Base-by-base conservation (phyloP, 2,888 invertebrate genomes). In the Torymus texanus region DNA sequence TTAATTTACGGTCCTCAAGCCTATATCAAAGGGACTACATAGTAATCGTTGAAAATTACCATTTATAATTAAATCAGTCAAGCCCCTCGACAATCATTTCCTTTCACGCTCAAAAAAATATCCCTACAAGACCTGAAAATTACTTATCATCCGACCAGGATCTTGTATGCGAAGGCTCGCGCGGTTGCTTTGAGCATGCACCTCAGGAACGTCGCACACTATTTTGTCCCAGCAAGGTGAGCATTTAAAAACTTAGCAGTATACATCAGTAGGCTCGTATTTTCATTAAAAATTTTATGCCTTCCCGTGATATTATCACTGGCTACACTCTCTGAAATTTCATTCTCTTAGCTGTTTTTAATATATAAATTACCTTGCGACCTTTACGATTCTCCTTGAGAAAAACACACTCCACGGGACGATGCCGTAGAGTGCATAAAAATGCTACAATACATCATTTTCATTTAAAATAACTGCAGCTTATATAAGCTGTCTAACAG, bases 61-160 rank as follows among this genome's bases (percentile, higher is more conserved):
- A 24, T 71, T 73, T 63, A 73, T 73, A 73, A 73, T 73, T 73
- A 63, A 73, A 73, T 63, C 63, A 73, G 73, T 18, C 63, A 63
- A 41, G 70, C 58, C 29, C 18, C 58, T 70, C 70, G 51, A 63
- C 12, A 56, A 63, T 53, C 53, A 18, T 41, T 73, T 73, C 56
- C 63, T 63, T 41, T 56, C 13, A n/a, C 41, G 63, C 73, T 53
- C 63, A 18, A 73, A 73, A 73, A 63, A 56, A 29, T 29, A 29
- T 41, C 50, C 53, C 29, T 12, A 12, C 24, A 71, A 61, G 61
- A 71, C 14, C 61, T n/a, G 71, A 21, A 71, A 71, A 71, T 72
- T 51, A 24, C 62, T 72, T 51, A 72, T 72, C 71, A 51, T 13
- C 12, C 18, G 61, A 24, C 12, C 70, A 18, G 50, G 41, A 70